Conservation (phyloP, 1,140 invertebrate genomes). For the Aphelenchoides besseyi region DNA sequence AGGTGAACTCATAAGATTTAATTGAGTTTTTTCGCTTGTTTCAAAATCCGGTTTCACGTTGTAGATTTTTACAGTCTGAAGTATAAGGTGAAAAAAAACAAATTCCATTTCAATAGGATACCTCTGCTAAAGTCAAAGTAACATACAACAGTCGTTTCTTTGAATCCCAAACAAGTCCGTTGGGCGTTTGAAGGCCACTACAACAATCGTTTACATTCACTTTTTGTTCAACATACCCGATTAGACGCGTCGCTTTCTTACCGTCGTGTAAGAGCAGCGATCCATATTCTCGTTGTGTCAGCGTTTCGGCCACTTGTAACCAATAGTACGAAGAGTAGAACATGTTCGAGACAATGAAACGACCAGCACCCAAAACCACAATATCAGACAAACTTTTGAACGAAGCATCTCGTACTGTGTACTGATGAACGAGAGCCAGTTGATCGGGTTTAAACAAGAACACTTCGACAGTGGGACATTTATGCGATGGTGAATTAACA, state of each 20-base stretch:
- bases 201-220: background rate
- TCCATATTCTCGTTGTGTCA: slow-evolving; percentile 1
- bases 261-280: slow-evolving; percentile 23
- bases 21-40: background rate
- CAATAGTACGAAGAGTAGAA: slow-evolving; percentile 11
- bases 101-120: background rate
- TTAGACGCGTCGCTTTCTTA: slow-evolving; percentile 13
- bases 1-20: slow-evolving; percentile 1
- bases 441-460: slow-evolving; percentile 21
- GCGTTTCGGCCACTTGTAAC: background rate
- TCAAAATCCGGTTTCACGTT: background rate
- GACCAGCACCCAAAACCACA: slow-evolving; percentile 5
- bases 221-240: slow-evolving; percentile 20
- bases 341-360: slow-evolving; percentile 11
- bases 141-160: slow-evolving; percentile 1
- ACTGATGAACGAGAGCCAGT: slow-evolving; percentile 10
- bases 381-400: slow-evolving; percentile 28
- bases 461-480: slow-evolving; percentile 17
- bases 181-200: slow-evolving; percentile 8
- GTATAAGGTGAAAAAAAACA: background rate
- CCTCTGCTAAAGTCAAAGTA: background rate
- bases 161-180: background rate
- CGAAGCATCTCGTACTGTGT: slow-evolving; percentile 17
- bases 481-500: background rate
- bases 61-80: slow-evolving; percentile 10